Conservation (phyloP, 2,113 vertebrate genomes). For the Glaucidium brasilianum region DNA sequence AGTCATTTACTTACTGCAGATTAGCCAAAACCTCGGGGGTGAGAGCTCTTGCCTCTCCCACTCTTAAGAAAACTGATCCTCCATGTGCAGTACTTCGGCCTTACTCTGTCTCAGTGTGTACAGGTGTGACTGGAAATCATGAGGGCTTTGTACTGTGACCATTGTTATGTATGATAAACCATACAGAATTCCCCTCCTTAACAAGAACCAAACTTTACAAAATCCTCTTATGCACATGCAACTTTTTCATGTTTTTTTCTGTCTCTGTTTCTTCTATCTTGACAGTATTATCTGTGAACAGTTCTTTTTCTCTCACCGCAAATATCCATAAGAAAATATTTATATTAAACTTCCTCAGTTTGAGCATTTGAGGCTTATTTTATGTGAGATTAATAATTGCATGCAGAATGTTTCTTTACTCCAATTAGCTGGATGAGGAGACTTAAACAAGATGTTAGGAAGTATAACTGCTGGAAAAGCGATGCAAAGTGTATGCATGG, state of each 20-base stretch:
- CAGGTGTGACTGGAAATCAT: background rate
- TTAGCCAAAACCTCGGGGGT: background rate
- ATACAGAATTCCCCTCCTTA: background rate
- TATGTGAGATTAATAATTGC: background rate
- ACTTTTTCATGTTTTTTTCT: background rate
- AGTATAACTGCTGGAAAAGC: background rate
- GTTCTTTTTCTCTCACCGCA: background rate
- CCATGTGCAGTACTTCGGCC: background rate
- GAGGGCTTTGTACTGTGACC: background rate
- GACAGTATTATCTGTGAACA: background rate
- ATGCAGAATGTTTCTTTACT: background rate
- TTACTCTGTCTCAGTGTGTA: background rate
- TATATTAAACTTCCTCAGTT: background rate
- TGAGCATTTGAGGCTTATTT: background rate
- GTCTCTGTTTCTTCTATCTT: background rate
- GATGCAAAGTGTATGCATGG: background rate
- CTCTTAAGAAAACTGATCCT: background rate
- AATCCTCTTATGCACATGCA: background rate
- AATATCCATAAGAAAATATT: background rate
- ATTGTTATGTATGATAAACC: background rate
- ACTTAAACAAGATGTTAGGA: background rate
- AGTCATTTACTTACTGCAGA: background rate
- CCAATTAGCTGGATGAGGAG: background rate
- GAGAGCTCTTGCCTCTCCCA: background rate
- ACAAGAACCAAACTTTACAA: background rate